Percentiles rank a stretch among this genome's conserved stretches.
These are phyloP conservation scores for Strongylocentrotus purpuratus DNA, from an alignment of 35 echinoderm and acorn worm species.

Conservation along the genomic window DNA sequence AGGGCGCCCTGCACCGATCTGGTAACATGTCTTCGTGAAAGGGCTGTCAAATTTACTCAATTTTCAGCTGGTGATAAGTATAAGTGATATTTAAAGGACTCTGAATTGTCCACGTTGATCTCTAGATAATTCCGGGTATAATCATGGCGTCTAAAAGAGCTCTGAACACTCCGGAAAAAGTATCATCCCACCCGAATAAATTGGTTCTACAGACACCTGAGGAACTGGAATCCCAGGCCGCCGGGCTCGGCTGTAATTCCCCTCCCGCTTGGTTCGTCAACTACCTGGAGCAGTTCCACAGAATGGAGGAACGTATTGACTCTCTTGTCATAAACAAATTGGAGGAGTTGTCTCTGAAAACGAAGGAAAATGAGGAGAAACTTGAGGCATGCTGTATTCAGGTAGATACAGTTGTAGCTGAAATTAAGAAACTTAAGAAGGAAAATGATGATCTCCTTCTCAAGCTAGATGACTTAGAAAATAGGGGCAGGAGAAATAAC, in stretches of 20 bases:
- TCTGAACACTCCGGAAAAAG: not conserved
- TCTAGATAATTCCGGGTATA: not conserved
- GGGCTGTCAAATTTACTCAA: not conserved
- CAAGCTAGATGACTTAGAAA: conserved; percentile 28
- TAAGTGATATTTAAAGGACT: not conserved
- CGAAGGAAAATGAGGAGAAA: conserved; percentile 37
- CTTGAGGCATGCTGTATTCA: not conserved
- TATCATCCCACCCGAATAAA: not conserved
- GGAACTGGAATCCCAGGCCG: conserved; percentile 29
- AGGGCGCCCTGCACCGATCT: not conserved
- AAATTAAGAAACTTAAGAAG: not conserved
- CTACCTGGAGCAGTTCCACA: conserved; percentile 14
- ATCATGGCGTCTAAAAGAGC: conserved; percentile 30
- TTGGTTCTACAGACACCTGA: not conserved
- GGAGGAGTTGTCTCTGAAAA: conserved; percentile 4
- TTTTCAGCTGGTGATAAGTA: conserved; percentile 18
- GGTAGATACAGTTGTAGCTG: not conserved
- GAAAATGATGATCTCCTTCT: conserved; percentile 31
- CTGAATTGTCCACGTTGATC: conserved; percentile 6
- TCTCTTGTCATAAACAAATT: conserved; percentile 23
- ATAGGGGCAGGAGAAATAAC: conserved; percentile 6
- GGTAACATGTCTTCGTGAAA: not conserved
- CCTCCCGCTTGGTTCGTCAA: conserved; percentile 16
- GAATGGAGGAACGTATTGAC: conserved; percentile 21
- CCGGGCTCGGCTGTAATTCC: not conserved